Evolutionary conservation across 2,888 invertebrate species (phyloP), one percentile per base, ranked within the genome.

Genomic region (Lasioglossum calceatum): DNA sequence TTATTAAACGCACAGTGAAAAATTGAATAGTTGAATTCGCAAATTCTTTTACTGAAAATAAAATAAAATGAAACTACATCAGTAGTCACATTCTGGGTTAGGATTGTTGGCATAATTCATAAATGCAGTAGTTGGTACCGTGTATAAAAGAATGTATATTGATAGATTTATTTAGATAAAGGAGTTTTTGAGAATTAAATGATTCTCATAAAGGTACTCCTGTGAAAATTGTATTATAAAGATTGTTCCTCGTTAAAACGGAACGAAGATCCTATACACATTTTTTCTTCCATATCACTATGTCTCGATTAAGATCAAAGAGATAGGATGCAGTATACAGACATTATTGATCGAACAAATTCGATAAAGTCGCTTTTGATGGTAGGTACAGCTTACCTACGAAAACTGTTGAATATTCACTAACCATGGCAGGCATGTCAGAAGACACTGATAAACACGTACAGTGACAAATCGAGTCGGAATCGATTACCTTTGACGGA

Each of bases 361-460:
- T 91, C 86, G 70, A 64, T 71, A 84, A 77, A 88, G 77, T 79
- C 58, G 50, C 70, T 78, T 76, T 64, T 54, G 76, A 39, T 75
- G 74, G 77, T 64, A 73, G 77, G n/a, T 84, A 50, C 78, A 72
- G 32, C 70, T 61, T 61, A 58, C 44, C 82, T 74, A 61, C 86
- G 84, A 78, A 87, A 85, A 67, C 86, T 88, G 87, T 89, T 88
- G 92, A 89, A 88, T 89, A 91, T 90, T 90, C 86, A 88, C 77
- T 61, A 70, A 73, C 72, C 78, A 82, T 32, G 85, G 44, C 47
- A 50, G 81, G 58, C 76, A 58, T 39, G 82, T 36, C 79, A 47
- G 47, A 50, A 36, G 77, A 36, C 84, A 44, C n/a, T 61, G 73
- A 85, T 85, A 88, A 82, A 85, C 85, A 82, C 70, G 64, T 73